These are phyloP conservation scores for Clitarchus hookeri DNA, from an alignment of 2,888 invertebrate species.

Conservation along the genomic window DNA sequence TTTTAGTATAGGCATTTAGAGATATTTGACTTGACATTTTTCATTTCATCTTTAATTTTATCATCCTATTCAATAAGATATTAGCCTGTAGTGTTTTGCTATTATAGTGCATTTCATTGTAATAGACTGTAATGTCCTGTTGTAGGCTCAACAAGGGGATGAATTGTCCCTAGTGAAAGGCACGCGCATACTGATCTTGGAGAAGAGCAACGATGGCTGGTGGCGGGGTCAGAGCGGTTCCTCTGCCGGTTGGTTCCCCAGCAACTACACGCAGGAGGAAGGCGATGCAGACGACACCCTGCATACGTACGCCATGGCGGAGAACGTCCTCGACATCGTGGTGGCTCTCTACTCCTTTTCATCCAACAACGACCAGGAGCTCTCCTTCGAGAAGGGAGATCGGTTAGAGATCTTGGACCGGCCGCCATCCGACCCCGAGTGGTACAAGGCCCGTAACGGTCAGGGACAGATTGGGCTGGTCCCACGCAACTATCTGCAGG, in stretches of 20 bases:
- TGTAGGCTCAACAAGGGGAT: conserved; percentile 89
- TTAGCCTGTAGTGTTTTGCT: too few relatives aligned
- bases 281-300: conserved; percentile 84
- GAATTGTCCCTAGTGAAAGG: conserved; percentile 95
- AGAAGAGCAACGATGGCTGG: conserved; percentile 99
- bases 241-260: conserved; percentile 91
- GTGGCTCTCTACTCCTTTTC: conserved; percentile 93
- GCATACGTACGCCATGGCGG: conserved; percentile 92
- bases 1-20: too few relatives aligned
- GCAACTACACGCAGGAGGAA: conserved; percentile 92
- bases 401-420: conserved; percentile 94
- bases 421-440: conserved; percentile 97
- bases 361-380: conserved; percentile 92
- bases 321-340: conserved; percentile 94
- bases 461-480: conserved; percentile 93
- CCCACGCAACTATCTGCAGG: conserved; percentile 88
- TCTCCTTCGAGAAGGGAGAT: conserved; percentile 97
- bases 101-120: too few relatives aligned
- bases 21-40: too few relatives aligned
- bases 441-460: conserved; percentile 95
- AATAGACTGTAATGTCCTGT: conserved; percentile 44
- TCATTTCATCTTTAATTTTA: too few relatives aligned
- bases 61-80: too few relatives aligned
- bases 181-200: conserved; percentile 90
- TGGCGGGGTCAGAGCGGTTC: conserved; percentile 90